phyloP scores from a whole-genome alignment of 2,113 vertebrate genomes.

The Callocephalon fimbriatum region DNA sequence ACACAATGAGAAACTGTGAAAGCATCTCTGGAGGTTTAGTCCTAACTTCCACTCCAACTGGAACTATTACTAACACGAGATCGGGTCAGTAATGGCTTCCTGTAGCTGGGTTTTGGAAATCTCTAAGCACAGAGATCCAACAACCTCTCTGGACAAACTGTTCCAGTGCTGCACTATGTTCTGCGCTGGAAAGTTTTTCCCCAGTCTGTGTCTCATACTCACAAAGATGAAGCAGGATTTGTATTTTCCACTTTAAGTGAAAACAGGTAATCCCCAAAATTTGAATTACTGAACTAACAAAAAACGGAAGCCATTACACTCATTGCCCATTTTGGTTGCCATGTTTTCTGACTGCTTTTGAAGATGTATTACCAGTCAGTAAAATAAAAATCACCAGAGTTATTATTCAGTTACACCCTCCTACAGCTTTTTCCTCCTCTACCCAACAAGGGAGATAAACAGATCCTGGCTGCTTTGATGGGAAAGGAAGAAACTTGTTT shows the following conservation, averaged over 20 bases:
- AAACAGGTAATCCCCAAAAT: background rate
- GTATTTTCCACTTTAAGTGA: background rate
- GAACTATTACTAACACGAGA: background rate
- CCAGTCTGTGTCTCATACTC: background rate
- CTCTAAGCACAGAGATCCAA: background rate
- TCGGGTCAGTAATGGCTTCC: background rate
- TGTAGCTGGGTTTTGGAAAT: background rate
- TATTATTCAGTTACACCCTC: background rate
- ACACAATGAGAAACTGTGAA: background rate
- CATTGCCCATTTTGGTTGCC: background rate
- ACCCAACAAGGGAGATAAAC: background rate
- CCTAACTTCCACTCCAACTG: fast-evolving
- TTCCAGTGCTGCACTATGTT: background rate
- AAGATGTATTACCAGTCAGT: background rate
- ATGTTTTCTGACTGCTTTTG: background rate
- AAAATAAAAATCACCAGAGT: background rate
- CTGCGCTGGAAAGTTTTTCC: background rate
- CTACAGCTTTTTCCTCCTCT: background rate
- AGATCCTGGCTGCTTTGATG: background rate
- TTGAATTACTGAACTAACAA: background rate
- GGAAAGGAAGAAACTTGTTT: background rate
- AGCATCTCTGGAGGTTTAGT: background rate
- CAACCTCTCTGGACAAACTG: background rate
- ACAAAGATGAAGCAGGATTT: background rate
- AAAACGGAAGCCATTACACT: background rate